These are phyloP conservation scores for Micoletzkya japonica DNA, from an alignment of 2,888 invertebrate genomes.

Conservation along the genomic window DNA sequence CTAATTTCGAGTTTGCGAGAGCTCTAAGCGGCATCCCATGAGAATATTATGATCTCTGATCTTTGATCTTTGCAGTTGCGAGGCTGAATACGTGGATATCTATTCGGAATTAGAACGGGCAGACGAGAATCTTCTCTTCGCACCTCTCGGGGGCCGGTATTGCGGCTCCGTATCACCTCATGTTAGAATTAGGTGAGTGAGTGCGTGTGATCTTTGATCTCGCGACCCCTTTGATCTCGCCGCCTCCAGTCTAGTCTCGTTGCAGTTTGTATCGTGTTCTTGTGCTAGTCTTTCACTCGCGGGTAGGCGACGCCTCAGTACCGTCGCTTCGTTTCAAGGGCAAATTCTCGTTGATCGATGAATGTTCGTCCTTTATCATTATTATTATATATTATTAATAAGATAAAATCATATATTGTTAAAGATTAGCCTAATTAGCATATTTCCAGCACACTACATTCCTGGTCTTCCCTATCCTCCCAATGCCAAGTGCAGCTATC, in stretches of 20 bases:
- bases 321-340: constrained; percentile 63
- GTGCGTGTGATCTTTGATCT: not conserved
- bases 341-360: constrained; percentile 63
- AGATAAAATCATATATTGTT: too few relatives aligned
- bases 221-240: not conserved
- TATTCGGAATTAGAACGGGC: constrained; percentile 65
- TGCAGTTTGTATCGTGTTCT: constrained; percentile 64
- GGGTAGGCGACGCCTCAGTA: constrained; percentile 60
- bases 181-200: constrained; percentile 54
- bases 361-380: not conserved
- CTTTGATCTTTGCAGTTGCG: constrained; percentile 63
- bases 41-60: too few relatives aligned
- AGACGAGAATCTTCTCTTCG: constrained; percentile 64
- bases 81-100: constrained; percentile 67
- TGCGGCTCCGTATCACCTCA: constrained; percentile 67
- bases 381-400: too few relatives aligned
- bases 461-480: constrained; percentile 47
- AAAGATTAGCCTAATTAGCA: too few relatives aligned
- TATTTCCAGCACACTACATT: constrained; percentile 51
- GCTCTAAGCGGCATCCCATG: too few relatives aligned
- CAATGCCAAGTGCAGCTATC: constrained; percentile 48
- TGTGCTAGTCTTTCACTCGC: constrained; percentile 66
- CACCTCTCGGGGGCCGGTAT: constrained; percentile 66
- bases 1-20: too few relatives aligned
- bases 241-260: too few relatives aligned